Evolutionary conservation across 2,113 vertebrate genomes (phyloP).

Genomic region (Bothrops jararaca): DNA sequence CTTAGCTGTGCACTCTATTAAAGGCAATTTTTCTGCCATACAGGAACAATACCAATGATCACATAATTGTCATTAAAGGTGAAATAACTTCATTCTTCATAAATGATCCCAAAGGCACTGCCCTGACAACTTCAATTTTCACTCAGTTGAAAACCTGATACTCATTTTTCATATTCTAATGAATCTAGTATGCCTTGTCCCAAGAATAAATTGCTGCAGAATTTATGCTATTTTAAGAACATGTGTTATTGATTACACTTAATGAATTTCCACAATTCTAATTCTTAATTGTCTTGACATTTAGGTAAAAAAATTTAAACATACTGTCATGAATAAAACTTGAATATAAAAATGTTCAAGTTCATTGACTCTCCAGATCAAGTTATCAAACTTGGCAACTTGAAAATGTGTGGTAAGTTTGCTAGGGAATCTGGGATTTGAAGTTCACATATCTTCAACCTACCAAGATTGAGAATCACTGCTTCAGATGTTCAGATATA

Average conservation of each 20-base stretch:
- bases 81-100: slow-evolving; percentile 62
- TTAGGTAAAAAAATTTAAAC: neutral
- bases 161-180: slow-evolving; percentile 52
- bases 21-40: slow-evolving; percentile 60
- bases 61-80: slow-evolving; percentile 60
- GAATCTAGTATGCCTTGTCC: slow-evolving; percentile 32
- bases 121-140: slow-evolving; percentile 59
- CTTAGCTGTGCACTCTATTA: slow-evolving; percentile 62
- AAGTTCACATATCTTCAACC: neutral
- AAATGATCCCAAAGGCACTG: slow-evolving; percentile 49
- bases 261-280: slow-evolving; percentile 46
- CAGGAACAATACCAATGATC: slow-evolving; percentile 61
- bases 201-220: slow-evolving; percentile 22
- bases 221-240: slow-evolving; percentile 45
- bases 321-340: neutral
- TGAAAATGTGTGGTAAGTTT: neutral
- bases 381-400: neutral
- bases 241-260: slow-evolving; percentile 33
- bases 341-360: slow-evolving; percentile 3
- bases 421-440: neutral
- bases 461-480: neutral
- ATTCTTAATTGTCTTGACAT: slow-evolving; percentile 6
- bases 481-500: neutral
- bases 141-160: slow-evolving; percentile 50
- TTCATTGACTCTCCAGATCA: neutral